These are phyloP conservation scores for Gryllus bimaculatus DNA, from an alignment of 1,140 invertebrate genomes.

Conservation along the genomic window DNA sequence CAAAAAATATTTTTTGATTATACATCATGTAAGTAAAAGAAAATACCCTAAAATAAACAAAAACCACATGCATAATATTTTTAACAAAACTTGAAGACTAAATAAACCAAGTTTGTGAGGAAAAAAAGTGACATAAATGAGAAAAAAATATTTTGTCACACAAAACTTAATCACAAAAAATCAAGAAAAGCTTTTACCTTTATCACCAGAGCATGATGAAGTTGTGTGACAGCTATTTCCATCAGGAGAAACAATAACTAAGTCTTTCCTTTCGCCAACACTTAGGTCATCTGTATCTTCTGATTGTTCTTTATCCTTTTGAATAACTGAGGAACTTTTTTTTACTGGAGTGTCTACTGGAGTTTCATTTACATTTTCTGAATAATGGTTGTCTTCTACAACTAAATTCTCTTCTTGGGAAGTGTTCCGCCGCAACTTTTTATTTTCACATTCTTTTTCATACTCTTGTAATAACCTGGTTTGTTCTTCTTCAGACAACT, in stretches of 20 bases:
- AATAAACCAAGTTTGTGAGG: no score
- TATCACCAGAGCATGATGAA: conserved; percentile 18
- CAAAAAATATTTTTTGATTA: no score
- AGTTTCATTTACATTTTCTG: not conserved
- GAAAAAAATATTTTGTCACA: no score
- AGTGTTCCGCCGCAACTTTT: conserved; percentile 7
- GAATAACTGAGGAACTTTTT: not conserved
- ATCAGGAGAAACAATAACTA: conserved; percentile 15
- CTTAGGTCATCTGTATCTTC: conserved; percentile 8
- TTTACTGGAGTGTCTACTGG: not conserved
- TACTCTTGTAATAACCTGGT: conserved; percentile 19
- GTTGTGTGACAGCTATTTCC: conserved; percentile 15
- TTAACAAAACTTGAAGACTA: no score
- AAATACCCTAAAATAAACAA: no score
- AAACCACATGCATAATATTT: no score
- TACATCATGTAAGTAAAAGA: no score
- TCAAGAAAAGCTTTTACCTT: conserved; percentile 3
- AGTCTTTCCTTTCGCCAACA: conserved; percentile 12
- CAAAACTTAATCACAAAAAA: not conserved
- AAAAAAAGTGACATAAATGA: no score
- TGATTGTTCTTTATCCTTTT: not conserved
- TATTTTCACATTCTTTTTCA: conserved; percentile 18
- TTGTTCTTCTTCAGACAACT: conserved; percentile 21
- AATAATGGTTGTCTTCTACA: conserved; percentile 13
- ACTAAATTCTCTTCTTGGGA: not conserved